Conservation (phyloP, 2,113 vertebrate species). For the Silurus meridionalis region DNA sequence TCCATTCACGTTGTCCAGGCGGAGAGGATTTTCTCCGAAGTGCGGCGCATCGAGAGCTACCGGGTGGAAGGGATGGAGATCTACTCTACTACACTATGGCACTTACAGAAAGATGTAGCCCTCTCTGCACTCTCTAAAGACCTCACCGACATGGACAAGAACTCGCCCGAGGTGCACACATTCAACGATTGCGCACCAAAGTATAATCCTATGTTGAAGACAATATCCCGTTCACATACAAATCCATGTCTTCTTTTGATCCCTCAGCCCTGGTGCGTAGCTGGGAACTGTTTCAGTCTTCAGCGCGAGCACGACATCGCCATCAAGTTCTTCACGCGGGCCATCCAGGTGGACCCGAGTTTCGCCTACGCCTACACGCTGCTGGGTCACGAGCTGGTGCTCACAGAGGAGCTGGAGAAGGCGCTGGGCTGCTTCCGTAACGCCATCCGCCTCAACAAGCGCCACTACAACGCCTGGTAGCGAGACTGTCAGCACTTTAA, state of each 20-base stretch:
- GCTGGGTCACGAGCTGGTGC: slow-evolving; percentile 92
- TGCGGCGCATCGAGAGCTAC: slow-evolving; percentile 93
- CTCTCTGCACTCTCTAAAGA: slow-evolving; percentile 96
- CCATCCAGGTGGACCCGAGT: slow-evolving; percentile 96
- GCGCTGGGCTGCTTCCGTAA: slow-evolving; percentile 94
- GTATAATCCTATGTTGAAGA: not conserved
- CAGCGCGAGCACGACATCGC: slow-evolving; percentile 97
- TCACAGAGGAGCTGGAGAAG: slow-evolving; percentile 96
- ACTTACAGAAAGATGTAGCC: slow-evolving; percentile 95
- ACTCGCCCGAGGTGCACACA: slow-evolving; percentile 87
- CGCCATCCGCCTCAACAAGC: slow-evolving; percentile 91
- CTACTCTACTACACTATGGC: slow-evolving; percentile 96
- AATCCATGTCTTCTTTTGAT: not conserved
- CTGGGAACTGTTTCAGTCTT: slow-evolving; percentile 98
- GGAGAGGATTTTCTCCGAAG: slow-evolving; percentile 93
- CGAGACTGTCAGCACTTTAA: slow-evolving; percentile 30
- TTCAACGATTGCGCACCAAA: not conserved
- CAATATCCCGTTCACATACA: too few relatives aligned
- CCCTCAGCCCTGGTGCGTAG: slow-evolving; percentile 92
- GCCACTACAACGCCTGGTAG: slow-evolving; percentile 96
- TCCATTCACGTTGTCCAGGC: slow-evolving; percentile 72
- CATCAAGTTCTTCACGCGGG: slow-evolving; percentile 98
- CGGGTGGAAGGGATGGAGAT: slow-evolving; percentile 98
- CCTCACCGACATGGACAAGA: slow-evolving; percentile 98
- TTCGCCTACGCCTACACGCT: slow-evolving; percentile 97